Base-by-base conservation (phyloP, 1,140 invertebrate species). In the Zophobas morio region DNA sequence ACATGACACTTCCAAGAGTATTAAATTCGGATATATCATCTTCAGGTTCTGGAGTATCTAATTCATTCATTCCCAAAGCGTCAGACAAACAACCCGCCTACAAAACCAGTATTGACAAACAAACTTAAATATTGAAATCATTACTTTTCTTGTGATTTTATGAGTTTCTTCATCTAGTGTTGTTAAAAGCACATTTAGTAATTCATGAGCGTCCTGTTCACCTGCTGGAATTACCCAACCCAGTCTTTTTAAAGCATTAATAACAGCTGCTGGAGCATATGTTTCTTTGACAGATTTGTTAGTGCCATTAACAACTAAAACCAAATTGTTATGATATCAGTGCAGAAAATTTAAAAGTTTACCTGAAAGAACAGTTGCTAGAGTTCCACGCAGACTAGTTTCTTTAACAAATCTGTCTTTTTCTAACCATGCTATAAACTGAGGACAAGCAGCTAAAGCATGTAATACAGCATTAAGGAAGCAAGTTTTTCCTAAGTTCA, bases 171-270 rank as follows among this genome's bases (percentile, higher is more conserved):
- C 93, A 86, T 96, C 95, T 32, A 98, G 87, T 37, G 96, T 96
- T 36, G 94, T 91, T 6, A 96, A 89, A 79, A 98, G 85, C 6
- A 96, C 92, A 88, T 97, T 95, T 77, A 97, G 93, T 56, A 98
- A 85, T 86, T 98, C 96, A 86, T 98, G 96, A 32, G 95, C 94
- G 89, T 98, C 96, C 88, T 98, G 96, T 87, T 98, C 95, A 79
- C 96, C 95, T 78, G 93, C 91, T 0, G 94, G 92, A 71, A 97
- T 95, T 56, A 94, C 92, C 96, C 96, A 98, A 6, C 94, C 91
- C 4, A 94, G 87, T 0, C 90, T 87, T 75, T 92, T 89, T 0
- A 98, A 85, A 0, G 94, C 92, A 77, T 92, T 91, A 75, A 97
- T 90, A 1, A 97, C 91, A 40, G 93, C 93, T 5, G 91, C 89